These are phyloP conservation scores for Drosophila austrosaltans DNA, from an alignment of 2,888 invertebrate species.

Conservation along the genomic window DNA sequence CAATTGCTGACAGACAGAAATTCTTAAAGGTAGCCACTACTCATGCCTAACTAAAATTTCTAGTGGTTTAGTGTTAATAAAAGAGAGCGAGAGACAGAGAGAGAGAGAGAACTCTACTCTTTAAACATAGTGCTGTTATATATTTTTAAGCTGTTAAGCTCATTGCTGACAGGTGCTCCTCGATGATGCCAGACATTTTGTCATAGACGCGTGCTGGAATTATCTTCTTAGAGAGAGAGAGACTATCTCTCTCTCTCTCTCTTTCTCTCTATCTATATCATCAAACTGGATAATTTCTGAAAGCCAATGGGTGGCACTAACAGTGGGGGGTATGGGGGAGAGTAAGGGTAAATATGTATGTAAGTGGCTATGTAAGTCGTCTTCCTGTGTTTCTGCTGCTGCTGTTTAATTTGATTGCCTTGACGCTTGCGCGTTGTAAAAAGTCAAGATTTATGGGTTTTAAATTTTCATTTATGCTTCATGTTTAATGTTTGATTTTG, in stretches of 20 bases:
- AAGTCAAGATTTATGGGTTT: slow-evolving; percentile 69
- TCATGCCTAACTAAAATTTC: background rate
- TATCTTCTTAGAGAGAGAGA: slow-evolving; percentile 28
- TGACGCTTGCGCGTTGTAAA: slow-evolving; percentile 43
- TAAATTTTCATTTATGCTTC: slow-evolving; percentile 66
- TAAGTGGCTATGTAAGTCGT: background rate
- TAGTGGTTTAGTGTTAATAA: background rate
- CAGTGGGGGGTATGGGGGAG: no score
- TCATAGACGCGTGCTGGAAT: slow-evolving; percentile 71
- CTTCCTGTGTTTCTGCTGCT: slow-evolving; percentile 48
- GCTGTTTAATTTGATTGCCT: slow-evolving; percentile 64
- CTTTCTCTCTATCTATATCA: background rate
- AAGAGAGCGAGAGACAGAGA: background rate
- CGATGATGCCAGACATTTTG: slow-evolving; percentile 53
- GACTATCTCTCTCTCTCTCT: background rate
- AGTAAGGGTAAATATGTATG: background rate
- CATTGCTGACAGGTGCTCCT: slow-evolving; percentile 68
- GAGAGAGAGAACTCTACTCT: background rate
- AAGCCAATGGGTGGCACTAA: background rate
- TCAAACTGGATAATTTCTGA: background rate
- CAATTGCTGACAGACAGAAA: background rate
- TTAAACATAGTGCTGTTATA: background rate
- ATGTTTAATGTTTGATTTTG: background rate
- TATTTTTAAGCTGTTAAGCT: slow-evolving; percentile 64
- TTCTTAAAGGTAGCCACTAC: background rate